A percentile compares a stretch with the other conserved stretches of the same genome.
These are phyloP conservation scores for Pegoplata infirma DNA, from an alignment of 2,888 invertebrate genomes.

Conservation along the genomic window DNA sequence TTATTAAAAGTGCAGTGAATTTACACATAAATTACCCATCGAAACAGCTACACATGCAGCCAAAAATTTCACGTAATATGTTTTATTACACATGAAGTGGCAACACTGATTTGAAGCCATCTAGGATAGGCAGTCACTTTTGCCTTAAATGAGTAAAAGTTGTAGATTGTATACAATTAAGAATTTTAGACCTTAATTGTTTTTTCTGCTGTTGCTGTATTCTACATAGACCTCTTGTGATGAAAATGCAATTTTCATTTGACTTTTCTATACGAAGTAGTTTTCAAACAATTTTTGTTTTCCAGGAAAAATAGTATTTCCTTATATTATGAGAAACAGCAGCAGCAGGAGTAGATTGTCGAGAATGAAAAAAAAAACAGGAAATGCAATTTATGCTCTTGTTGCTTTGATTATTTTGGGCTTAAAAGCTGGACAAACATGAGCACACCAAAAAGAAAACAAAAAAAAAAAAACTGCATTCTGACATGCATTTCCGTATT, in stretches of 20 bases:
- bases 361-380: neutral
- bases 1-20: too few species aligned
- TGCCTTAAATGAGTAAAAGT: conserved; percentile 1
- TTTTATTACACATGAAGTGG: too few species aligned
- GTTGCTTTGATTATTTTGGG: conserved; percentile 46
- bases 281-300: neutral
- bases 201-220: conserved; percentile 22
- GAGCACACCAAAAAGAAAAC: too few species aligned
- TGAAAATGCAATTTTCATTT: conserved; percentile 51
- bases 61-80: too few species aligned
- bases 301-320: conserved; percentile 27
- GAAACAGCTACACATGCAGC: too few species aligned
- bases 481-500: conserved; percentile 28
- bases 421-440: conserved; percentile 39
- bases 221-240: conserved; percentile 1
- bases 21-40: too few species aligned
- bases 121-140: too few species aligned
- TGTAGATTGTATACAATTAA: conserved; percentile 45
- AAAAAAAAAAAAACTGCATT: neutral
- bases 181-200: conserved; percentile 58
- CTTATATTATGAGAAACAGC: neutral
- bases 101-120: too few species aligned
- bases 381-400: conserved; percentile 57
- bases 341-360: neutral
- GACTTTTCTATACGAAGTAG: neutral